Base-by-base conservation (phyloP, 2,888 invertebrate species). In the Epistrophella euchroma region DNA sequence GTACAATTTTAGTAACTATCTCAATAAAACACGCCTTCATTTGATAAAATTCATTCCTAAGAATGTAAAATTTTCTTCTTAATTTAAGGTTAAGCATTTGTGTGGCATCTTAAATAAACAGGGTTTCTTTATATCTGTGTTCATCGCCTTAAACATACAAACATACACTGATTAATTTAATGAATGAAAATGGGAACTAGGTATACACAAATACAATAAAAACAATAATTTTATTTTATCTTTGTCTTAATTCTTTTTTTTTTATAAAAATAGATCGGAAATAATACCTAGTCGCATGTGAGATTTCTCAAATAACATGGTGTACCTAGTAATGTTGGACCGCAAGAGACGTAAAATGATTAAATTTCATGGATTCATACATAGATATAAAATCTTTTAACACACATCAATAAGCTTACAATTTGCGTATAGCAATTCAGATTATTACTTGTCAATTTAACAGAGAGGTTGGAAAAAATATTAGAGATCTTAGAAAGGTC, bases 331-430 rank as follows among this genome's bases (percentile, higher is more conserved):
- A 64, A 75, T 71, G 47, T 68, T 43, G 47, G 76, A 85, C 85
- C 85, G 62, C 85, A 85, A 80, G 68, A 80, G 80, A 85, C 80
- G 60, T 62, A 80, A 80, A 80, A 75, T 80, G 60, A 85, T 85
- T 73, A 55, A 80, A 77, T 85, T 85, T 80, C 85, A 50, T 73
- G 43, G 68, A 64, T 47, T 50, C 60, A 17, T 22, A 47, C 17
- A 45, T 47, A 62, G 40, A 60, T 60, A 68, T 60, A 60, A 75
- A 75, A 60, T 77, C 43, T 74, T 55, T 78, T 43, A 74, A 71
- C 70, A 74, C 62, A 74, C 78, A 37, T 50, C 55, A 45, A 22
- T 75, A 55, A n/a, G 11, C 40, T 22, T 40, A 72, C 6, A 62
- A 62, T 73, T 71, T 83, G 47, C 56, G 56, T 56, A 40, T 17